Evolutionary conservation across 1,140 invertebrate genomes (phyloP), one percentile per base, ranked within the genome.

Genomic region (Luehdorfia chinensis): DNA sequence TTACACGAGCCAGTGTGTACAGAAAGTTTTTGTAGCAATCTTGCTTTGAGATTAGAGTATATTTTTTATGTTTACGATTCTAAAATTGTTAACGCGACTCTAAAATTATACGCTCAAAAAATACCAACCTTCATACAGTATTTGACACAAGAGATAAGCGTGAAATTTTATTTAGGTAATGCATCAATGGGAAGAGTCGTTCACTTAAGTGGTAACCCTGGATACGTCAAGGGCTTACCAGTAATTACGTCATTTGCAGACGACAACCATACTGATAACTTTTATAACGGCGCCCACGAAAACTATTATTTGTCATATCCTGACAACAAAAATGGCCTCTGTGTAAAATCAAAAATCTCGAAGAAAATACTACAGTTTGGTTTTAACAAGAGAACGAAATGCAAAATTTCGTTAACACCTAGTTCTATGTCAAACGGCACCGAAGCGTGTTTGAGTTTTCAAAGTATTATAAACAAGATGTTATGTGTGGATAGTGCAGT

Each of bases 181-280:
- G 47, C 54, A 9, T 61, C 73, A 2, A 48, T 49, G 4, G 64
- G 73, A 1, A 49, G 63, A 5, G 46, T 76, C 7, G 32, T 78
- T 5, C 28, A 62, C 41, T 63, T 73, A 2, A 85, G 81, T 56
- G 81, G 81, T 1, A 81, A 63, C 54, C 71, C 70, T 6, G 77
- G 81, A 8, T 85, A 85, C 39, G 47, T 69, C 1, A 25, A 18
- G 27, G 64, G 66, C 9, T 45, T 66, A n/a, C 72, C 74, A 1
- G 28, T 85, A 3, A 72, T 85, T 6, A 47, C 43, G 18, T 81
- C 81, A 28, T 61, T 28, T 33, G 50, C 32, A 7, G 55, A 62
- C 44, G 53, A 27, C 16, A 83, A 85, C 52, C 59, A 75, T 28
- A 70, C 74, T n/a, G 28, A 66, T 2, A 43, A 64, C 9, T 85